Evolutionary conservation across 2,888 invertebrate species (phyloP), one percentile per base, ranked within the genome.

Genomic region (Parnassius smintheus): DNA sequence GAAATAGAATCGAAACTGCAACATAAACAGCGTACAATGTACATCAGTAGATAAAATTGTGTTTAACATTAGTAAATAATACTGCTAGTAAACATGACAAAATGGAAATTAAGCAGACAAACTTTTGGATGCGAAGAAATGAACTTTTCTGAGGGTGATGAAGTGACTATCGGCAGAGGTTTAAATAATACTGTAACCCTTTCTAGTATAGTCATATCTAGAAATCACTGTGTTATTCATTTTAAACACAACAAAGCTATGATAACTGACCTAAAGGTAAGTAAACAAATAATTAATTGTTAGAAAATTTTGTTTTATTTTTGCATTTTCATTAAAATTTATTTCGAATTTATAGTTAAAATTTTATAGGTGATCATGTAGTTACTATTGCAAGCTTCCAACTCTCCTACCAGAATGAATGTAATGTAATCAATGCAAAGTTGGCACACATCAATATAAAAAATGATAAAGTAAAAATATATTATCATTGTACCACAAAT

Each of bases 221-320:
- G 91, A 69, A 81, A 83, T 66, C 91, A 91, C 66, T 91, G 91
- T 75, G 66, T 80, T 50, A 69, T 91, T 56, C 70, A 75, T 62
- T 74, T 84, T 10, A 75, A 78, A 65, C 71, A 73, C 49, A 75
- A 86, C 71, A 77, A 79, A 70, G 80, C 84, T 57, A 56, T 81
- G 2, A 78, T 91, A 44, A 86, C 82, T 53, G 91, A 91, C 68
- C 74, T 86, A 66, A 78, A 83, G 80, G 91, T 89, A 81, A 69
- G 42, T 50, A 35, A 35, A 35, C 35, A 35, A 35, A 35, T 35
- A 35, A 7, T 35, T 35, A 35, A 35, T 35, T 4, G 3, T 35
- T 35, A 7, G 35, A 35, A 35, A 35, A 35, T 35, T 35, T 4
- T 25, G 35, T 35, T 18, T 18, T 18, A 18, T 18, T 18, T 18